These are phyloP conservation scores for Magallana nippona DNA, from an alignment of 2,888 invertebrate species.

Conservation along the genomic window DNA sequence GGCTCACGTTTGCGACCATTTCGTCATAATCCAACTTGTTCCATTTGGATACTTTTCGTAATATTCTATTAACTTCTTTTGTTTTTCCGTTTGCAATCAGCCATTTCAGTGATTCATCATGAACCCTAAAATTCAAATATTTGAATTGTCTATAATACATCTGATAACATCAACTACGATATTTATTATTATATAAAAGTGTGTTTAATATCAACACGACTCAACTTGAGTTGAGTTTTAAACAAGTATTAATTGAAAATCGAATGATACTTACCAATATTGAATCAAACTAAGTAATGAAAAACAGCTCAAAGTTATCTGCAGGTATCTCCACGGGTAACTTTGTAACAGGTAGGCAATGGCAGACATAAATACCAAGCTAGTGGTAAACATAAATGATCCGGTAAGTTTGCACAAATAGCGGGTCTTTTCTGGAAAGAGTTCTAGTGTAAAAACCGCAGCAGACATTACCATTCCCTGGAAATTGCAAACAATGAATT, in stretches of 20 bases:
- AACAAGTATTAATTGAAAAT: too few species aligned
- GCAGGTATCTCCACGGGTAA: slow-evolving; percentile 63
- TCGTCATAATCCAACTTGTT: slow-evolving; percentile 55
- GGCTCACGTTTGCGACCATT: slow-evolving; percentile 30
- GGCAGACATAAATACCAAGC: slow-evolving; percentile 56
- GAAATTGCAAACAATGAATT: not conserved
- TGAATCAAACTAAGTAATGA: slow-evolving; percentile 42
- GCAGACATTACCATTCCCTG: slow-evolving; percentile 62
- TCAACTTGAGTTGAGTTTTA: too few species aligned
- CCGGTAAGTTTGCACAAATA: slow-evolving; percentile 55
- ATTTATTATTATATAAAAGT: too few species aligned
- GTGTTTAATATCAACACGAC: too few species aligned
- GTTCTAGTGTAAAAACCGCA: slow-evolving; percentile 62
- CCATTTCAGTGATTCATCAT: slow-evolving; percentile 68
- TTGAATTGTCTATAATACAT: too few species aligned
- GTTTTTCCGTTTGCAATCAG: slow-evolving; percentile 61
- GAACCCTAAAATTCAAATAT: slow-evolving; percentile 51
- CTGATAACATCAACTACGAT: too few species aligned
- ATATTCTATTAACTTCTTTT: slow-evolving; percentile 54
- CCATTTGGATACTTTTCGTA: slow-evolving; percentile 60
- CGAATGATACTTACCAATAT: slow-evolving; percentile 43
- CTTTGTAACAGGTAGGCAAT: slow-evolving; percentile 60
- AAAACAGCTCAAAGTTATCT: slow-evolving; percentile 49
- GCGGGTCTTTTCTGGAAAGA: slow-evolving; percentile 57
- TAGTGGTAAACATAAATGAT: slow-evolving; percentile 57